Evolutionary conservation across 2,113 vertebrate genomes (phyloP).

Genomic region (Porphyrio hochstetteri): DNA sequence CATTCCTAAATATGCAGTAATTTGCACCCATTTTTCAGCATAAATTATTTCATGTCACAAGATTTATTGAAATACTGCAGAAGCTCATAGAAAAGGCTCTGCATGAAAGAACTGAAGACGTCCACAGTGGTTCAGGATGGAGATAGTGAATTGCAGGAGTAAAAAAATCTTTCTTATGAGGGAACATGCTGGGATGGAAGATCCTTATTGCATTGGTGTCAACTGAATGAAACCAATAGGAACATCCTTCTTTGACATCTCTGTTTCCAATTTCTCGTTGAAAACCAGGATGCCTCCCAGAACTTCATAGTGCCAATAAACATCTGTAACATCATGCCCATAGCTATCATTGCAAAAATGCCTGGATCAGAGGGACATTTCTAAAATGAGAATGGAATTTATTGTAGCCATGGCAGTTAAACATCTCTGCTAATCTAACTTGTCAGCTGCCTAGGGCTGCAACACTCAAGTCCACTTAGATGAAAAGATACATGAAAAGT

Average conservation of each 20-base stretch:
- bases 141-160: background rate
- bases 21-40: background rate
- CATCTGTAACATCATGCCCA: background rate
- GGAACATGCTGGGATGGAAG: background rate
- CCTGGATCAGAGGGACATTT: background rate
- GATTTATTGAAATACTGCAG: background rate
- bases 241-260: background rate
- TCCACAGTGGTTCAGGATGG: background rate
- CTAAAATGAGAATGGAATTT: slow-evolving; percentile 25
- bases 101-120: background rate
- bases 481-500: background rate
- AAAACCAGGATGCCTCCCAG: background rate
- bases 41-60: background rate
- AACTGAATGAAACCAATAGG: background rate
- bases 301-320: background rate
- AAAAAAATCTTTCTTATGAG: background rate
- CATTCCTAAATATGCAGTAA: background rate
- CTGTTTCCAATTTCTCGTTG: slow-evolving; percentile 19
- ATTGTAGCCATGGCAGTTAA: background rate
- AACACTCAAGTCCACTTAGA: background rate
- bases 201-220: background rate
- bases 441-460: background rate
- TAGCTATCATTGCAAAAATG: background rate
- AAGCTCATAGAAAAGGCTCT: background rate
- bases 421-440: slow-evolving; percentile 7